These are phyloP conservation scores for Plodia interpunctella DNA, from an alignment of 1,140 invertebrate genomes.

Conservation along the genomic window DNA sequence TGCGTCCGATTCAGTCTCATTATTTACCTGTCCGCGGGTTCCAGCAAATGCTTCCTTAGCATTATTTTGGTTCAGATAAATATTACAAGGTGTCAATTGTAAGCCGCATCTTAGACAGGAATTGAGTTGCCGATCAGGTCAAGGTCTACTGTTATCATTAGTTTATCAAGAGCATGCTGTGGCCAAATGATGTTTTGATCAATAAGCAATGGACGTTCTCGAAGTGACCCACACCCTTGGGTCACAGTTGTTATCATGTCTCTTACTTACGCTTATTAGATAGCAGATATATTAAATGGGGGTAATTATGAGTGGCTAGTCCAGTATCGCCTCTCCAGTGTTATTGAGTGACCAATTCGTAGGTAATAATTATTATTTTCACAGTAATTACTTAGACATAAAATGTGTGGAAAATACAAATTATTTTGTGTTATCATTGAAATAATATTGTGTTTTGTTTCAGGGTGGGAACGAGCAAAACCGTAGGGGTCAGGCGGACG, in stretches of 20 bases:
- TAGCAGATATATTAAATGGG: conserved; percentile 69
- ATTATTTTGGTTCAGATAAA: background rate
- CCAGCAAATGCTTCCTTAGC: conserved; percentile 4
- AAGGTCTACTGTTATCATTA: conserved; percentile 42
- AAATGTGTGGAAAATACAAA: conserved; percentile 14
- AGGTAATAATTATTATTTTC: conserved; percentile 14
- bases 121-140: conserved; percentile 36
- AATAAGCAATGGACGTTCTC: conserved; percentile 56
- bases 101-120: conserved; percentile 29
- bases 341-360: conserved; percentile 28
- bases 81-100: conserved; percentile 12
- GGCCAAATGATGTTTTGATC: conserved; percentile 52
- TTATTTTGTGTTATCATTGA: conserved; percentile 10
- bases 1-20: conserved; percentile 24
- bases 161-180: conserved; percentile 62
- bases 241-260: conserved; percentile 55
- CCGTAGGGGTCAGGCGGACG: conserved; percentile 58
- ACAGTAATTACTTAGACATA: background rate
- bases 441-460: conserved; percentile 20
- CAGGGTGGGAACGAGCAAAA: conserved; percentile 61
- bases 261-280: conserved; percentile 62
- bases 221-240: conserved; percentile 56
- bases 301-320: conserved; percentile 55
- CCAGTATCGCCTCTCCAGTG: conserved; percentile 50
- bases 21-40: conserved; percentile 25